Conservation (phyloP, 2,888 invertebrate genomes). For the Erannis defoliaria region DNA sequence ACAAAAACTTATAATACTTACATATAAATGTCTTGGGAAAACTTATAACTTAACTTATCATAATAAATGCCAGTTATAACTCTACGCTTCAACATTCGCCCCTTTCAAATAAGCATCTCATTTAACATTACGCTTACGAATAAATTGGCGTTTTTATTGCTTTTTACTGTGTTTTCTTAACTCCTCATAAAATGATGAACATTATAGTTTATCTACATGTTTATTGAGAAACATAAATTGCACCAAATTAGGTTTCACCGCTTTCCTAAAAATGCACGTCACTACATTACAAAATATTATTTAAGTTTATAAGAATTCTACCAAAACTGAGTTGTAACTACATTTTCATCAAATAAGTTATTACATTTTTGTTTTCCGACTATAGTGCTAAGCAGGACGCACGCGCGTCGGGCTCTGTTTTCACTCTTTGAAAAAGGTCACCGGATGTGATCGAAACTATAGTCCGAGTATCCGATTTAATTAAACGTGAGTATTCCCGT, state of each 20-base stretch:
- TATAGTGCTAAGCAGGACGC: too few species aligned
- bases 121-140: conserved; percentile 66
- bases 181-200: conserved; percentile 10
- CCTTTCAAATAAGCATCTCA: conserved; percentile 64
- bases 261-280: conserved; percentile 1
- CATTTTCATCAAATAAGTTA: too few species aligned
- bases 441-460: too few species aligned
- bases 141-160: conserved; percentile 83
- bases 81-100: conserved; percentile 56
- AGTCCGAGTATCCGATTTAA: too few species aligned
- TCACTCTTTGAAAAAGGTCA: too few species aligned
- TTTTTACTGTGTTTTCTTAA: conserved; percentile 57
- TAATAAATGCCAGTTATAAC: conserved; percentile 48
- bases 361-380: too few species aligned
- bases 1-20: conserved; percentile 30
- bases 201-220: conserved; percentile 20
- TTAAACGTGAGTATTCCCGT: too few species aligned
- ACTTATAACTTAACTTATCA: conserved; percentile 29
- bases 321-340: too few species aligned
- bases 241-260: conserved; percentile 43
- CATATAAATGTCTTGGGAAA: conserved; percentile 44
- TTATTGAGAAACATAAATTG: conserved; percentile 43
- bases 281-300: too few species aligned
- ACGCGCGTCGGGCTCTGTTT: too few species aligned
- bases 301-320: too few species aligned